phyloP scores from a whole-genome alignment of 1,140 invertebrate species.

The Zaprionus inermis region DNA sequence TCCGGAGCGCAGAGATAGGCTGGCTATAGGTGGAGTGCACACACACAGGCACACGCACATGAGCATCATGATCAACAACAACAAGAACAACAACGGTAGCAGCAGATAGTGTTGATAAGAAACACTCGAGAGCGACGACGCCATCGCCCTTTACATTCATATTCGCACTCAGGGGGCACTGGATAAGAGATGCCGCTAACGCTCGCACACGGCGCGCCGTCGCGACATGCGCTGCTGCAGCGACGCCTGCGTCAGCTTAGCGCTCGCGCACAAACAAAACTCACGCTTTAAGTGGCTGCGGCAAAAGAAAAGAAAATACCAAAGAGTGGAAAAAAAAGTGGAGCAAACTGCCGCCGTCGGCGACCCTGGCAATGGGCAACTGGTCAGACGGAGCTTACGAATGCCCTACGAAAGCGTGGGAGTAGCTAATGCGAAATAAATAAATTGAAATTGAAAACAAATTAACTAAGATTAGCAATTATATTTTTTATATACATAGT shows the following conservation, averaged over 20 bases:
- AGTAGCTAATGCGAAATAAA: neutral
- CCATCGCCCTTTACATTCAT: constrained; percentile 19
- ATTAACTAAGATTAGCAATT: too few relatives aligned
- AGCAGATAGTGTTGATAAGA: constrained; percentile 65
- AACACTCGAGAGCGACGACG: constrained; percentile 46
- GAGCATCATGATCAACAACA: constrained; percentile 27
- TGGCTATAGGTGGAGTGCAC: neutral
- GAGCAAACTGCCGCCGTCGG: constrained; percentile 26
- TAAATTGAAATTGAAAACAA: neutral
- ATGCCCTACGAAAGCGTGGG: constrained; percentile 26
- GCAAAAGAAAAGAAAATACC: constrained; percentile 11
- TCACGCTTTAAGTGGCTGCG: constrained; percentile 61
- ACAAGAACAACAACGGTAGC: constrained; percentile 15
- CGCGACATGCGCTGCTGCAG: constrained; percentile 5
- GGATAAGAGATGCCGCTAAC: constrained; percentile 47
- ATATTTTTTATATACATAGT: too few relatives aligned
- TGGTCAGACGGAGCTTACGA: constrained; percentile 12
- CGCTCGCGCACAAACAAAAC: constrained; percentile 44
- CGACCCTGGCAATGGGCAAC: constrained; percentile 25
- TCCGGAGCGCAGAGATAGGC: constrained; percentile 32
- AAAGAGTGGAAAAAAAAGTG: constrained; percentile 20
- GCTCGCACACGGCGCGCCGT: neutral
- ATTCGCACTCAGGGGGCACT: constrained; percentile 31
- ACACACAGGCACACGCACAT: constrained; percentile 1
- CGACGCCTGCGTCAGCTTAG: constrained; percentile 35